phyloP scores from a whole-genome alignment of 2,888 invertebrate species.

The Muscina levida region DNA sequence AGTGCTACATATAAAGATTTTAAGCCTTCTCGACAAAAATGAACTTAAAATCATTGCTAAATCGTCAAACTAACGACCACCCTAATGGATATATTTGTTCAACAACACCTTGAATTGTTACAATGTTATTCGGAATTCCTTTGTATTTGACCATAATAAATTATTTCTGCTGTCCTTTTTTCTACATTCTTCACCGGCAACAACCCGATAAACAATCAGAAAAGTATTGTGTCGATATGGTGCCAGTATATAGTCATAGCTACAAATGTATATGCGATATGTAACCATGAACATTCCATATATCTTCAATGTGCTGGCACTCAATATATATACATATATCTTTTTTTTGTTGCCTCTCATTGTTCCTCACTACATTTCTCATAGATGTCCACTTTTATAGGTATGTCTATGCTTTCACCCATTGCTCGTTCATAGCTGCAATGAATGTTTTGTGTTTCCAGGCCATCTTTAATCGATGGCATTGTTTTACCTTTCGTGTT shows the following conservation, averaged over 20 bases:
- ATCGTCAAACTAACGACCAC: too few species aligned
- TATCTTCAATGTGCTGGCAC: not conserved
- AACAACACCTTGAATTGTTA: too few species aligned
- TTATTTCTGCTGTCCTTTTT: slow-evolving; percentile 23
- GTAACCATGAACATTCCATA: too few species aligned
- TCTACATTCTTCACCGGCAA: not conserved
- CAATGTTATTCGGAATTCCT: not conserved
- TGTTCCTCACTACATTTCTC: not conserved
- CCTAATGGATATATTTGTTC: too few species aligned
- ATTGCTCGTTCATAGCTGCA: not conserved
- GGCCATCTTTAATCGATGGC: slow-evolving; percentile 51
- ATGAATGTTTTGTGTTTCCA: slow-evolving; percentile 14
- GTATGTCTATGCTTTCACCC: not conserved
- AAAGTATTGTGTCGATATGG: slow-evolving; percentile 6
- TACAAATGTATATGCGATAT: not conserved
- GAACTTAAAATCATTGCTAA: too few species aligned
- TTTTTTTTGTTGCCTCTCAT: not conserved
- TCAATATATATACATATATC: slow-evolving; percentile 17
- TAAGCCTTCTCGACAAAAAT: too few species aligned
- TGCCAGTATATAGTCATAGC: not conserved
- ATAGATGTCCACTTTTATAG: not conserved
- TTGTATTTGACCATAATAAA: slow-evolving; percentile 13
- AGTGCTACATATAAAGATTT: too few species aligned
- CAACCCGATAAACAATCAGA: slow-evolving; percentile 29
- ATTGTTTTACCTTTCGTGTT: slow-evolving; percentile 53